Evolutionary conservation across 2,888 invertebrate species (phyloP).

Genomic region (Tachina lurida): DNA sequence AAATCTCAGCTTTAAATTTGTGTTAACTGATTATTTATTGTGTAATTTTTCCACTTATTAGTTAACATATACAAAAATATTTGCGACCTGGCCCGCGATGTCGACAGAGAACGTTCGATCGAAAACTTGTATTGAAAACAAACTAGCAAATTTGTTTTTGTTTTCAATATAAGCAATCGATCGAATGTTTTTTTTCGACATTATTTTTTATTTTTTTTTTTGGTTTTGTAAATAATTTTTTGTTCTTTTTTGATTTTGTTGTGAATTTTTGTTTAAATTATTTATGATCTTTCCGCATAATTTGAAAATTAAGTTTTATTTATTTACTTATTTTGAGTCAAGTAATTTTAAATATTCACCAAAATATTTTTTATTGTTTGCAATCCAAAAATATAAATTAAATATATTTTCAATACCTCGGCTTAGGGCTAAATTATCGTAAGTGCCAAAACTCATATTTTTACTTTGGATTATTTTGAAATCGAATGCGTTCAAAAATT

Average conservation of each 20-base stretch:
- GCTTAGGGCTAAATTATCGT: no score
- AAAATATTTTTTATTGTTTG: not conserved
- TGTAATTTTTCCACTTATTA: conserved; percentile 16
- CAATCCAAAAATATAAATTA: not conserved
- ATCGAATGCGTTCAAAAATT: no score
- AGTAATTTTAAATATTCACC: not conserved
- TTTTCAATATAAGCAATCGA: no score
- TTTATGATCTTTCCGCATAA: conserved; percentile 51
- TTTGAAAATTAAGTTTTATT: conserved; percentile 19
- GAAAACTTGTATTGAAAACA: no score
- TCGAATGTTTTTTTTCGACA: no score
- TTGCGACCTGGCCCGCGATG: no score
- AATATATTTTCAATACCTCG: no score
- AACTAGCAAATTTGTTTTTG: no score
- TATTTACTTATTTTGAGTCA: not conserved
- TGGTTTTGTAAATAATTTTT: conserved; percentile 56
- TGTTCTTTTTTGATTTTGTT: conserved; percentile 41
- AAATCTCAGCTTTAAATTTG: conserved; percentile 13
- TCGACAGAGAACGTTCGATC: no score
- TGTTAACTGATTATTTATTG: conserved; percentile 32
- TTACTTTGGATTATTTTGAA: no score
- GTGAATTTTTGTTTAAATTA: conserved; percentile 29
- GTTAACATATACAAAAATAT: not conserved
- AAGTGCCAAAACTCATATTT: no score
- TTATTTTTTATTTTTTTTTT: not conserved